A percentile compares a stretch with the other conserved stretches of the same genome.
These are phyloP conservation scores for Ataeniobius toweri DNA, from an alignment of 2,797 vertebrate species.

Conservation along the genomic window DNA sequence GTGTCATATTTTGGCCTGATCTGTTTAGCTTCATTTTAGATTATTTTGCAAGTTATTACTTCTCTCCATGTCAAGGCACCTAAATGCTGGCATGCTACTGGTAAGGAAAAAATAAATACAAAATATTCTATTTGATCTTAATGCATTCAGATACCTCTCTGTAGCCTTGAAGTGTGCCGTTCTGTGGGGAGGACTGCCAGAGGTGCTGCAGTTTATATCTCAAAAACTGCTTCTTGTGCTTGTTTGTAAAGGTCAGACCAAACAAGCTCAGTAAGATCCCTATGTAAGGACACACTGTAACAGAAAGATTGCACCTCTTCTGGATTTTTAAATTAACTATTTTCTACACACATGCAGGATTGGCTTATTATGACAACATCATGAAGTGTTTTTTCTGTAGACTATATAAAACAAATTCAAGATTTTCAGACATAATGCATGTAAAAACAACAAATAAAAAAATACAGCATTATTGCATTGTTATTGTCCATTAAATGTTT, in stretches of 20 bases:
- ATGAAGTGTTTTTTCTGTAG: not conserved
- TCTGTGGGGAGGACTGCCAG: conserved; percentile 1
- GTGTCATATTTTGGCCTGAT: not conserved
- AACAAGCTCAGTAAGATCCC: not conserved
- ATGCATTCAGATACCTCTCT: not conserved
- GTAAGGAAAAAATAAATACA: not conserved
- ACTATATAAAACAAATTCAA: not conserved
- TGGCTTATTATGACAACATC: not conserved
- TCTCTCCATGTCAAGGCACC: not conserved
- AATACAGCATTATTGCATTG: not conserved
- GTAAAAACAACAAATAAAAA: not conserved
- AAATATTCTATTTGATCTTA: not conserved
- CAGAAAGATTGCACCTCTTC: not conserved
- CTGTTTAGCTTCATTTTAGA: not conserved
- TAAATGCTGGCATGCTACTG: not conserved
- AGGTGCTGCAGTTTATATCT: not conserved
- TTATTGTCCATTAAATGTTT: too few species aligned
- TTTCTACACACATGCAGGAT: not conserved
- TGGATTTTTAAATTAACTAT: not conserved
- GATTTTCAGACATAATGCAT: not conserved
- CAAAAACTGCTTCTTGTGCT: conserved; percentile 5
- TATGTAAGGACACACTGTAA: not conserved
- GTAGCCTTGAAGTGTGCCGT: not conserved
- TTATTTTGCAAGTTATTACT: not conserved
- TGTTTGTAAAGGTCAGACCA: conserved; percentile 9